Evolutionary conservation across 2,888 invertebrate species (phyloP), one percentile per base, ranked within the genome.

Genomic region (Trichogramma dendrolimi): DNA sequence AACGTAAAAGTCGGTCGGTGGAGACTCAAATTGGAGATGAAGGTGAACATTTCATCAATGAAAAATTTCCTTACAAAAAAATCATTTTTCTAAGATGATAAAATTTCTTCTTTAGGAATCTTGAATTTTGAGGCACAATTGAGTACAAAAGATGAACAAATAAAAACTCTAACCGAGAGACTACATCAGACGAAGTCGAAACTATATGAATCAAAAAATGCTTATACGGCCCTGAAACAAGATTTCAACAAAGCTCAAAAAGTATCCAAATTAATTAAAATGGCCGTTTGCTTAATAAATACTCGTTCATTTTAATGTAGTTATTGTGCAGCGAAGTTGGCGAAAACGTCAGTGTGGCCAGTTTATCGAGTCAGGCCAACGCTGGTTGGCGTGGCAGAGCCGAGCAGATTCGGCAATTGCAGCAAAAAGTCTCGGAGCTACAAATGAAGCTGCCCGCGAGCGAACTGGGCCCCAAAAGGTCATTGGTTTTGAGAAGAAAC

Each of bases 331-430:
- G 87, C 74, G 92, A 92, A 79, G 81, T 89, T 11, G 92, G 92
- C 0, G 89, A 91, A 61, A 84, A 83, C 69, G 85, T 88, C 48
- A 85, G 85, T 70, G 81, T 90, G 7, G 85, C 84, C 69, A 82
- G 83, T 57, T 73, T 89, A 43, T 83, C 83, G 55, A 82, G 82
- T 68, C 82, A 83, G 63, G 79, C 84, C 55, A 27, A 27, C 27
- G 81, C 83, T 50, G 85, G 84, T 8, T 92, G 91, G 91, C 86
- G 89, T 67, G 91, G 92, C 0, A 82, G 91, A 66, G 88, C 91
- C 1, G 90, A 91, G 71, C 88, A 90, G 72, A 90, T 92, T 63
- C 75, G 86, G 1, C 78, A 85, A 10, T 77, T 92, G 54, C 89
- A 89, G 72, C 84, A 85, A 58, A 89, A 87, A 79, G 80, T 90